phyloP scores from a whole-genome alignment of 92 coral and sea anemone species.

The Paragorgia papillata region DNA sequence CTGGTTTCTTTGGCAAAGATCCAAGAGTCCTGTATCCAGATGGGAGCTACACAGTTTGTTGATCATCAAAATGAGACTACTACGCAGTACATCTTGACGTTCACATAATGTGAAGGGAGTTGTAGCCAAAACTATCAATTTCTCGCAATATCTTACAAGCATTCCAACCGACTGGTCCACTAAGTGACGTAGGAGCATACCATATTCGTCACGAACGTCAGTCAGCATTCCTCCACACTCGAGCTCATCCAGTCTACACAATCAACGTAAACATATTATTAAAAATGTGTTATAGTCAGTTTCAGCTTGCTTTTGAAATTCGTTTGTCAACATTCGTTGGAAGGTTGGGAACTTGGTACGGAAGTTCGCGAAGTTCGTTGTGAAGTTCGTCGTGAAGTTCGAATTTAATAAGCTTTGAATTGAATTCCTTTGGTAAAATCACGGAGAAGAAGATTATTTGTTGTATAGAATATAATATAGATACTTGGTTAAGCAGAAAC shows the following conservation, averaged over 20 bases:
- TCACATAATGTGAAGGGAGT: conserved; percentile 92
- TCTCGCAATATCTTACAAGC: conserved; percentile 73
- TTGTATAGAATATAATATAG: too few relatives aligned
- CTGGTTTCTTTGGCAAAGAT: conserved; percentile 66
- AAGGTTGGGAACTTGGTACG: too few relatives aligned
- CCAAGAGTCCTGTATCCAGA: conserved; percentile 47
- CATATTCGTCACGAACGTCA: conserved; percentile 87
- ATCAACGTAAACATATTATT: not conserved
- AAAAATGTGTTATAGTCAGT: too few relatives aligned
- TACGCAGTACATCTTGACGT: conserved; percentile 86
- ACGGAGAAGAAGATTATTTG: too few relatives aligned
- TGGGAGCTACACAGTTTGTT: conserved; percentile 76
- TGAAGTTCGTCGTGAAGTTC: too few relatives aligned
- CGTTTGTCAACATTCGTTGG: too few relatives aligned
- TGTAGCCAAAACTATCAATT: conserved; percentile 69
- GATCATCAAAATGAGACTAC: conserved; percentile 78
- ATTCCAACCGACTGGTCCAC: conserved; percentile 71
- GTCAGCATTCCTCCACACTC: conserved; percentile 89
- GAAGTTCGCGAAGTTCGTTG: too few relatives aligned
- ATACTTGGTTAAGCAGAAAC: too few relatives aligned
- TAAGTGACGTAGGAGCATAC: conserved; percentile 75
- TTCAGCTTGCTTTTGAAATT: too few relatives aligned
- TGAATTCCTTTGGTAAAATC: too few relatives aligned
- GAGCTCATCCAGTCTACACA: conserved; percentile 77
- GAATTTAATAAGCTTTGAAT: too few relatives aligned